Percentiles rank a stretch among this genome's conserved stretches.
These are phyloP conservation scores for Myiothlypis chrysogaster DNA, from an alignment of 2,797 vertebrate species.

Conservation along the genomic window DNA sequence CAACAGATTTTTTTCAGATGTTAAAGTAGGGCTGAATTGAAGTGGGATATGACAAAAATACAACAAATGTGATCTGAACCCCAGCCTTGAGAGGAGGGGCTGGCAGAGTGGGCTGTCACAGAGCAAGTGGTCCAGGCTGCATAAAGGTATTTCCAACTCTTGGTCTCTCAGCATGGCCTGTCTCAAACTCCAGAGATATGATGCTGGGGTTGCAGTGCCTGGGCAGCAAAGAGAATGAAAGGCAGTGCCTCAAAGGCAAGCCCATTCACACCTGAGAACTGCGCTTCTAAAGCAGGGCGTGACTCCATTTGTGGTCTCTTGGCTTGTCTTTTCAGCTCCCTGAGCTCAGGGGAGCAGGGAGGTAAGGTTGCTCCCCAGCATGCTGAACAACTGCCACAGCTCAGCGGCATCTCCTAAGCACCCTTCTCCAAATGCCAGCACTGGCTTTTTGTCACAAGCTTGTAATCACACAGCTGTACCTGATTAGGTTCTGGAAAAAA, in stretches of 20 bases:
- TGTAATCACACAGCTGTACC: neutral
- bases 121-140: fast-evolving
- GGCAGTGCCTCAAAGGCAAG: neutral
- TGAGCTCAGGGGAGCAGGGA: neutral
- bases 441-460: neutral
- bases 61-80: neutral
- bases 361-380: neutral
- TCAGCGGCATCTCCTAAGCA: neutral
- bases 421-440: neutral
- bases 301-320: neutral
- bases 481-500: neutral
- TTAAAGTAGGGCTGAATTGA: neutral
- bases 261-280: neutral
- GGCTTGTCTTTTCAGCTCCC: neutral
- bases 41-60: neutral
- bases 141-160: neutral
- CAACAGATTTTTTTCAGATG: neutral
- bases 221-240: neutral
- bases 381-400: neutral
- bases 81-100: neutral
- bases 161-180: neutral
- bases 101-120: neutral
- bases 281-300: neutral
- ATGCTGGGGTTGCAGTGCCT: neutral
- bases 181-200: neutral